These are phyloP conservation scores for Erythrolamprus reginae DNA, from an alignment of 2,113 vertebrate genomes.

Conservation along the genomic window DNA sequence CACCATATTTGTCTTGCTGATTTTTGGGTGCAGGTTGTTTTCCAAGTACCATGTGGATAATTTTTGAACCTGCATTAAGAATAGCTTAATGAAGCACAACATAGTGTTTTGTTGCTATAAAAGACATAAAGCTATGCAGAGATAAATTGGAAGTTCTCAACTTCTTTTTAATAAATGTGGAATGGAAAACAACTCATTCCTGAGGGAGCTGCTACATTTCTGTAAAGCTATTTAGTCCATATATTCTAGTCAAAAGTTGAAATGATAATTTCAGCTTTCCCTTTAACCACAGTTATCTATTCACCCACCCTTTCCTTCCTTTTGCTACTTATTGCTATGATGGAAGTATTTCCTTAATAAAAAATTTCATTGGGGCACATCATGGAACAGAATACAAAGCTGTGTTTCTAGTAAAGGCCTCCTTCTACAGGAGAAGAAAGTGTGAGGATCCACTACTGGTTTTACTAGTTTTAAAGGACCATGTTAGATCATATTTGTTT, in stretches of 20 bases:
- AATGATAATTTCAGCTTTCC: neutral
- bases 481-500: neutral
- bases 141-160: neutral
- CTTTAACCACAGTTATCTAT: neutral
- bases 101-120: neutral
- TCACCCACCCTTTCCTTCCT: constrained; percentile 2
- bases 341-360: neutral
- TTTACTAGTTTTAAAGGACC: neutral
- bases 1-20: too few species aligned
- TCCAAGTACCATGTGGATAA: too few species aligned
- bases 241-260: neutral
- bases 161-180: neutral
- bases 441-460: neutral
- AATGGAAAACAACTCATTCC: neutral
- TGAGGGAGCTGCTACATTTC: neutral
- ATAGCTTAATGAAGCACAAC: neutral
- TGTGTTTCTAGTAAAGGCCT: neutral
- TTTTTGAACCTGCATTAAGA: too few species aligned
- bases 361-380: neutral
- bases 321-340: neutral
- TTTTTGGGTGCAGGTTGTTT: too few species aligned
- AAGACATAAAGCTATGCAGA: neutral
- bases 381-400: neutral
- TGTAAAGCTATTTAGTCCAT: neutral
- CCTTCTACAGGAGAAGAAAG: neutral